Evolutionary conservation across 2,797 vertebrate genomes (phyloP).

Genomic region (Gephyroberyx darwinii): DNA sequence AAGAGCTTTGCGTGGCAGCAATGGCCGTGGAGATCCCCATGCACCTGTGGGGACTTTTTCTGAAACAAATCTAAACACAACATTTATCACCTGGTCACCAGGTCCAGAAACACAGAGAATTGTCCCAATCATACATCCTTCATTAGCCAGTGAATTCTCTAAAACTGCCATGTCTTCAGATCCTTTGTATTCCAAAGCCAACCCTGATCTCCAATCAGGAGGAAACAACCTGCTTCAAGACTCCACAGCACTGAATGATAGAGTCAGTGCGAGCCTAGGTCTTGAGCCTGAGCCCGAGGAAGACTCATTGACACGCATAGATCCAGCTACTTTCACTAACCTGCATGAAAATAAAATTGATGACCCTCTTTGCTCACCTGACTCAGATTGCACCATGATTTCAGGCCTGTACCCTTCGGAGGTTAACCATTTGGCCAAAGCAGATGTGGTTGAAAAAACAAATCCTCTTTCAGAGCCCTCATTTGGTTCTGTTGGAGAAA

Average conservation of each 20-base stretch:
- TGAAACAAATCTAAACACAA: background rate
- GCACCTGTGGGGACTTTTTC: background rate
- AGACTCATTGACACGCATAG: constrained; percentile 1
- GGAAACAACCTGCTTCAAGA: no score
- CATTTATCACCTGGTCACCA: background rate
- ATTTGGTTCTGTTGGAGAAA: constrained; percentile 2
- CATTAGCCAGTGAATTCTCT: background rate
- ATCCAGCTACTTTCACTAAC: background rate
- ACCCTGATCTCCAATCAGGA: background rate
- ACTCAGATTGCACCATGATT: constrained; percentile 61
- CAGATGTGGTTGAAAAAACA: background rate
- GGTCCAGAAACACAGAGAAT: background rate
- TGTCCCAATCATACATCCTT: background rate
- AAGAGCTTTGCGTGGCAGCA: background rate
- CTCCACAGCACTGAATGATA: background rate
- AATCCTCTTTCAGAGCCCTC: constrained; percentile 2
- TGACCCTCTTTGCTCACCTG: constrained; percentile 30
- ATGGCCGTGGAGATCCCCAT: background rate
- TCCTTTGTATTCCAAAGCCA: background rate
- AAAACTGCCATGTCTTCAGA: background rate
- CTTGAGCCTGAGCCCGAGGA: background rate
- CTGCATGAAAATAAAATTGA: background rate
- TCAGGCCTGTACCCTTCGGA: constrained; percentile 49
- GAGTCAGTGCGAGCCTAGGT: background rate
- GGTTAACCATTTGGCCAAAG: background rate